Base-by-base conservation (phyloP, 2,113 vertebrate species). In the Sinocyclocheilus grahami region DNA sequence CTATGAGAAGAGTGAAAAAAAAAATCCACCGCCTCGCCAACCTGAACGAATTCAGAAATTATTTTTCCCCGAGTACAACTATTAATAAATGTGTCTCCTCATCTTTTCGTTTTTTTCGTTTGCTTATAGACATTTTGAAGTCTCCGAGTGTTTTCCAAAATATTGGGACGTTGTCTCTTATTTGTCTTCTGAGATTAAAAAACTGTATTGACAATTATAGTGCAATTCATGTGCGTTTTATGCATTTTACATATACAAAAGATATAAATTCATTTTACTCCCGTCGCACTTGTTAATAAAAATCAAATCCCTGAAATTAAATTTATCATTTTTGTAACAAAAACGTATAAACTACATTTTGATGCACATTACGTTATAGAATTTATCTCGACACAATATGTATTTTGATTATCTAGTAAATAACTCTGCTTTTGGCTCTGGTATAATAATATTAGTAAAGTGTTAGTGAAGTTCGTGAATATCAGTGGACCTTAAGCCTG, bases 401-500 rank as follows among this genome's bases (percentile, higher is more conserved):
- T 8, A 42, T 75, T 75, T 75, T 24, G 11, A 24, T 75, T 14
- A 24, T 12, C 11, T 48, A 16, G 7, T 16, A 65, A 48, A 65
- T 30, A 22, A n/a, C 30, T 82, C 9, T 14, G 0, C 16, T 60
- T 39, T 20, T 14, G 5, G 3, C 22, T 20, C 2, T 24, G 16
- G 42, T 9, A 58, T 46, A 42, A 42, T 71, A 53, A 8, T 71
- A 14, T 12, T 33, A 72, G 3, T 10, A 55, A n/a, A 8, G 33
- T 88, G 88, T 91, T 89, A 90, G 86, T 88, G 88, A 86, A 71
- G 85, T 63, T 60, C 20, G 20, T 16, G 20, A 90, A 87, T 82
- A 83, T 85, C 67, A 83, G 84, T 84, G 77, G 87, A 84, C 86
- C 89, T 85, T 89, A 78, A 85, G 86, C 86, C 67, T 86, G 67